These are phyloP conservation scores for Ylistrum balloti DNA, from an alignment of 1,140 invertebrate species.

Conservation along the genomic window DNA sequence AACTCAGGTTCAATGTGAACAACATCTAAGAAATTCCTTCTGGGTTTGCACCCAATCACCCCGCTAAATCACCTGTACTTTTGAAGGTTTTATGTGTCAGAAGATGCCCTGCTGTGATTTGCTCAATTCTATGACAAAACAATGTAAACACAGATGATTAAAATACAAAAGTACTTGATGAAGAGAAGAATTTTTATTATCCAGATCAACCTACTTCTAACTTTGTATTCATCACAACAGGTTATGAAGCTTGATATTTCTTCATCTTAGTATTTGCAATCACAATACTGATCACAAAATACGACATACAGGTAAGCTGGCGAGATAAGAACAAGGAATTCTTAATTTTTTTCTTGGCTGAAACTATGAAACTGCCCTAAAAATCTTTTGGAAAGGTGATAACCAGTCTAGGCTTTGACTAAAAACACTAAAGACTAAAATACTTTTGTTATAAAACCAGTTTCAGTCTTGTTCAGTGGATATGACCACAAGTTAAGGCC, in stretches of 20 bases:
- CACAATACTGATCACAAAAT: too few relatives aligned
- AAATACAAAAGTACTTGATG: slow-evolving; percentile 2
- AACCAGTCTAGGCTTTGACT: neutral
- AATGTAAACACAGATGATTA: neutral
- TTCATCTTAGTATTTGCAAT: too few relatives aligned
- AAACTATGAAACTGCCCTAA: neutral
- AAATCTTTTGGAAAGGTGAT: neutral
- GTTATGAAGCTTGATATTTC: too few relatives aligned
- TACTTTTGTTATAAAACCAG: too few relatives aligned
- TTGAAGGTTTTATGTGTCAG: neutral
- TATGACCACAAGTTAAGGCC: too few relatives aligned
- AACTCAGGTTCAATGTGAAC: neutral
- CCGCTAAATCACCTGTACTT: slow-evolving; percentile 29
- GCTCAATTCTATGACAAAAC: neutral
- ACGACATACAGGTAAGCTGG: too few relatives aligned
- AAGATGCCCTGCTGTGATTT: slow-evolving; percentile 23
- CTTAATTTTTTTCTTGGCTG: neutral
- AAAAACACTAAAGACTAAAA: too few relatives aligned
- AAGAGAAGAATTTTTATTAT: neutral
- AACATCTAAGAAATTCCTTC: slow-evolving; percentile 1
- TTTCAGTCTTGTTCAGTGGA: too few relatives aligned
- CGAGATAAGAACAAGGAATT: too few relatives aligned
- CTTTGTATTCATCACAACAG: neutral
- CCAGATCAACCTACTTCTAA: slow-evolving; percentile 16
- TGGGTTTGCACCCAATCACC: neutral